Evolutionary conservation across 2,888 invertebrate species (phyloP).

Genomic region (Leptarthrus brevirostris): DNA sequence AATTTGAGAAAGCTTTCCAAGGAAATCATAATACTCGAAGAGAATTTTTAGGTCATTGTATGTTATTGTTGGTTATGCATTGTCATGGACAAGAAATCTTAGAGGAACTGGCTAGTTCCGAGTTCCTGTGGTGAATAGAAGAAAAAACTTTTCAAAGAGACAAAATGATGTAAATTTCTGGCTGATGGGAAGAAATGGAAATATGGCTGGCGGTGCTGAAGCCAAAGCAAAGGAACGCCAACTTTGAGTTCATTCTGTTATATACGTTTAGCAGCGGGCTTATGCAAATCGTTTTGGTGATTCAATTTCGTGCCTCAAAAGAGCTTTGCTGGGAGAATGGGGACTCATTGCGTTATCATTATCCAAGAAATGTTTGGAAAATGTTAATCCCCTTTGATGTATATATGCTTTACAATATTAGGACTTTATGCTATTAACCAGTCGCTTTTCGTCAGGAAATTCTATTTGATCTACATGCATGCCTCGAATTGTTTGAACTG

Average conservation of each 20-base stretch:
- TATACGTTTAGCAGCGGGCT: conserved; percentile 3
- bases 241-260: conserved; percentile 10
- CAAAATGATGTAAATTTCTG: conserved; percentile 27
- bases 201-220: background rate
- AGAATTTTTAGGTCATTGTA: conserved; percentile 38
- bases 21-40: conserved; percentile 38
- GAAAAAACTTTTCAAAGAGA: conserved; percentile 1
- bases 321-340: background rate
- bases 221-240: background rate
- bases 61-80: conserved; percentile 40
- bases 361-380: conserved; percentile 20
- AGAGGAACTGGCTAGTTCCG: conserved; percentile 5
- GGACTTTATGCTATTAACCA: background rate
- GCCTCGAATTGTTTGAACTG: background rate
- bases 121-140: background rate
- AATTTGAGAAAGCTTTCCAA: conserved; percentile 30
- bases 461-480: background rate
- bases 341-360: conserved; percentile 25
- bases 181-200: conserved; percentile 16
- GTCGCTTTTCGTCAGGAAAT: background rate
- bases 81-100: background rate
- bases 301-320: conserved; percentile 35
- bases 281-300: conserved; percentile 40
- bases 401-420: background rate
- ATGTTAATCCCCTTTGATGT: conserved; percentile 42